Conservation (phyloP, 2,113 vertebrate genomes). For the Bos javanicus region DNA sequence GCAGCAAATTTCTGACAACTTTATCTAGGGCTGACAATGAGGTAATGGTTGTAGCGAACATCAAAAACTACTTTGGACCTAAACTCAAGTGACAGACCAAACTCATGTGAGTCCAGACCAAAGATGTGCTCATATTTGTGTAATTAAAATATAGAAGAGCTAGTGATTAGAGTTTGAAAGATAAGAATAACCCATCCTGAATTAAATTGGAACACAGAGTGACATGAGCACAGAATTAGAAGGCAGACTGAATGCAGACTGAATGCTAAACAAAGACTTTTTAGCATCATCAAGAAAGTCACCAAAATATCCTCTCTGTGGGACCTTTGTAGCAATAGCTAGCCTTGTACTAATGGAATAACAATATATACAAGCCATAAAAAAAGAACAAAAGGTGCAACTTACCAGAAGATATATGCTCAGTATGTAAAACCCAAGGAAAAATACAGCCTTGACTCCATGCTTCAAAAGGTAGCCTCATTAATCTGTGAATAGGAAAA, state of each 20-base stretch:
- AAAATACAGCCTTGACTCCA: neutral
- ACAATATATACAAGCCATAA: conserved; percentile 43
- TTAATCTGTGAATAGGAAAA: neutral
- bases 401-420: conserved; percentile 63
- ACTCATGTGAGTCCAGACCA: neutral
- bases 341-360: conserved; percentile 49
- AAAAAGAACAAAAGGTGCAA: conserved; percentile 69
- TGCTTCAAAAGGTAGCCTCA: conserved; percentile 66
- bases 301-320: conserved; percentile 23
- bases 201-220: neutral
- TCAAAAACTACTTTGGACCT: neutral
- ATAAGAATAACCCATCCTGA: neutral
- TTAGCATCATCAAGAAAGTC: neutral
- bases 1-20: neutral
- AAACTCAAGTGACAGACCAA: neutral
- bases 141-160: neutral
- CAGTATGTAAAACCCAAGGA: conserved; percentile 56
- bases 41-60: neutral
- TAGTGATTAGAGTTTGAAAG: neutral
- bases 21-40: neutral
- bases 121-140: neutral
- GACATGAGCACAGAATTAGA: neutral
- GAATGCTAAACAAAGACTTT: neutral
- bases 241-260: neutral
- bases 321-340: neutral